Percentiles rank a stretch among this genome's conserved stretches.
Evolutionary conservation across 2,888 invertebrate species (phyloP).

Genomic region (Hydrotaea cyrtoneurina): DNA sequence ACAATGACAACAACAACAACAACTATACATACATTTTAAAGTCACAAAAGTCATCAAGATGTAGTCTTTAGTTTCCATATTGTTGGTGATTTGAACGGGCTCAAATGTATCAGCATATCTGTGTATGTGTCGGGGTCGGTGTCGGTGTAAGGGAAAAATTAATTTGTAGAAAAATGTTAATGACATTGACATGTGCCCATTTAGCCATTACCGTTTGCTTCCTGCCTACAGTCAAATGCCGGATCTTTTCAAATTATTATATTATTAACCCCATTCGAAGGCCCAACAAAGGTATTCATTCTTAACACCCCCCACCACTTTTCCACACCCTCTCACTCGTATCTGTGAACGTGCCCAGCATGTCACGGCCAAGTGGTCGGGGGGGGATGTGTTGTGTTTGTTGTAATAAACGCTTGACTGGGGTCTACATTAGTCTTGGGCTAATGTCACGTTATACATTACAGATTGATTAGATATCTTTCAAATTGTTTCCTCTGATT

Average conservation of each 20-base stretch:
- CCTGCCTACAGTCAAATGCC: background rate
- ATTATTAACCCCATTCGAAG: background rate
- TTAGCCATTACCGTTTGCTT: conserved; percentile 33
- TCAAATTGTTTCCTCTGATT: background rate
- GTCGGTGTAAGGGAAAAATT: conserved; percentile 52
- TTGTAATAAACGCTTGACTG: background rate
- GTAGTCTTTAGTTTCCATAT: conserved; percentile 26
- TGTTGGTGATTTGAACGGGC: conserved; percentile 20
- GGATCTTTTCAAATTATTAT: background rate
- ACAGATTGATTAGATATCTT: background rate
- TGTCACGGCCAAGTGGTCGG: background rate
- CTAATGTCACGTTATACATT: background rate
- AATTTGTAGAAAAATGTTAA: conserved; percentile 69
- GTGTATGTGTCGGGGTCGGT: background rate
- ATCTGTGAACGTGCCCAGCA: background rate
- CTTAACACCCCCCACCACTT: background rate
- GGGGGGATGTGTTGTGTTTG: background rate
- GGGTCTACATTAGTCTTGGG: background rate
- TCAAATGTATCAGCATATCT: background rate
- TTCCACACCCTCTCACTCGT: background rate
- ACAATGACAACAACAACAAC: conserved; percentile 24
- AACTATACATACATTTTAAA: conserved; percentile 33
- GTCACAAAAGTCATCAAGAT: conserved; percentile 27
- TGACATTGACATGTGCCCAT: conserved; percentile 54
- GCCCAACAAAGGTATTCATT: background rate